Evolutionary conservation across 23 tunicate species (phyloP), one percentile per base, ranked within the genome.

Genomic region (Halocynthia aurantium): DNA sequence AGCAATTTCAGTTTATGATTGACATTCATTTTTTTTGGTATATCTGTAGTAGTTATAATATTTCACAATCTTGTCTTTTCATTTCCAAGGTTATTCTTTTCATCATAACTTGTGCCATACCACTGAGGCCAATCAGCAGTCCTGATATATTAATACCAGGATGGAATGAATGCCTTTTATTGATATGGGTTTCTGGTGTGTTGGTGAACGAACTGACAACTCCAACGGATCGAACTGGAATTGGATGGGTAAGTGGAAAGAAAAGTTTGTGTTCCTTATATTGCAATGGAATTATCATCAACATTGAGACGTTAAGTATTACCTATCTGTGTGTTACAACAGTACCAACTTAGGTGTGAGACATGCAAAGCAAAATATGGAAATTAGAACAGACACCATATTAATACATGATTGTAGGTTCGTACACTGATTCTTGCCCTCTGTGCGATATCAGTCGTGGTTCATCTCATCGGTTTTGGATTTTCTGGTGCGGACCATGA

Each of bases 161-260:
- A 50, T 84, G 90, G 88, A 79, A 86, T 57, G 98, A 92, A 68
- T 84, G 88, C 88, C 53, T 92, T 81, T 53, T 92, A 64, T 78
- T 92, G 67, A 84, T 86, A 7, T 92, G 98, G 98, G 84, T 92
- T 10, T 70, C 98, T 52, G 98, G 98, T 8, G 92, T 86, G 58
- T 69, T 92, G 58, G 98, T 92, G 22, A 82, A 86, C 62, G 98
- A 92, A 75, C 52, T 92, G 7, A 86, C 92, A 44, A 82, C 80
- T 53, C 98, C 88, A 6, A 76, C 85, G 22, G 71, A 62, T 60
- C 67, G 98, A 52, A 78, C 98, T 44, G 92, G 92, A 5, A 72
- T 92, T 31, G 86, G 93, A 11, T 81, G 87, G 75, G 97, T 91
- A 90, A 75, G 89, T 80, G 44, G 63, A 58, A 58, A 58, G 15